Conservation (phyloP, 2,797 vertebrate species). For the Schizothorax lantsangensis region DNA sequence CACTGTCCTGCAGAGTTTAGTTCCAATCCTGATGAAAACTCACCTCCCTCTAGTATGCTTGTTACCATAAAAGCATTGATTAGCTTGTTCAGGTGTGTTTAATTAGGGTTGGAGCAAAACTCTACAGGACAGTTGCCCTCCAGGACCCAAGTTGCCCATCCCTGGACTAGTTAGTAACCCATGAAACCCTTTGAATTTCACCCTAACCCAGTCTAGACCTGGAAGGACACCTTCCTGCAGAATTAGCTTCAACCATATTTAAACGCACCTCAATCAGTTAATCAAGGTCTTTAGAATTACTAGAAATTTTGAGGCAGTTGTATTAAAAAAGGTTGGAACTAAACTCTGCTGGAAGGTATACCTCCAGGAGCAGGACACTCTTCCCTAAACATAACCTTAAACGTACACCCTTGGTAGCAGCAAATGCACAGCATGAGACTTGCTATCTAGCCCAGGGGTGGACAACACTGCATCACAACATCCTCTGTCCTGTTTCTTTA, state of each 20-base stretch:
- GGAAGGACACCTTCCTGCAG: background rate
- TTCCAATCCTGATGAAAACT: background rate
- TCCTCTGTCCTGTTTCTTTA: background rate
- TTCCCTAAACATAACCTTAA: background rate
- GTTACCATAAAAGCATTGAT: background rate
- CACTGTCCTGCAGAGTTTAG: background rate
- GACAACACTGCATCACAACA: background rate
- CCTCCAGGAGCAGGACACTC: background rate
- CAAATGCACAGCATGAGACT: background rate
- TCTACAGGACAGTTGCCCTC: background rate
- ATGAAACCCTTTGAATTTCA: background rate
- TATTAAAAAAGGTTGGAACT: background rate
- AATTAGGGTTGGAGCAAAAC: background rate
- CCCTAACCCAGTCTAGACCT: background rate
- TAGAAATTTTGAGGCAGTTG: background rate
- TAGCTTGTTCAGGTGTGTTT: background rate
- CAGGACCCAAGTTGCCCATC: background rate
- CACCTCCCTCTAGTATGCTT: background rate
- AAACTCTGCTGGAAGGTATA: background rate
- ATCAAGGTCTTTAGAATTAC: background rate
- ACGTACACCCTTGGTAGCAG: too few species aligned
- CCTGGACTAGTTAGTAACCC: background rate
- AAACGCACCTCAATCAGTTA: background rate
- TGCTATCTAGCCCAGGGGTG: background rate
- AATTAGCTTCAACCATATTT: background rate